phyloP scores from a whole-genome alignment of 2,113 vertebrate species.

The Grallaria varia region DNA sequence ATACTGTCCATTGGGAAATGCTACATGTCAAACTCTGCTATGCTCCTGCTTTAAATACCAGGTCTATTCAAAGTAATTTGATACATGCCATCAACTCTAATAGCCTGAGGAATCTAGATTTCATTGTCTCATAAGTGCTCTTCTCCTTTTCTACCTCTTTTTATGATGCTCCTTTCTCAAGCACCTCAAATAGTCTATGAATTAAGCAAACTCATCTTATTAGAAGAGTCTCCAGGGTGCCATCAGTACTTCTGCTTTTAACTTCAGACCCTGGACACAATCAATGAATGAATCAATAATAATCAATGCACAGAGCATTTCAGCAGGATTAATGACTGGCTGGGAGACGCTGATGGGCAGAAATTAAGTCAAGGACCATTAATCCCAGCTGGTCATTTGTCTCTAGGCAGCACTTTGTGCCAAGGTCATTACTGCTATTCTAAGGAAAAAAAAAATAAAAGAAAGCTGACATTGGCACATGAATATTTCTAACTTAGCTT shows the following conservation, averaged over 20 bases:
- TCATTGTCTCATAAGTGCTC: background rate
- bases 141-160: constrained; percentile 1
- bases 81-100: background rate
- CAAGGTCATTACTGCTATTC: constrained; percentile 48
- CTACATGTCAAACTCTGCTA: background rate
- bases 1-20: background rate
- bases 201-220: constrained; percentile 59
- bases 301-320: constrained; percentile 55
- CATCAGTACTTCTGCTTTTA: background rate
- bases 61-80: background rate
- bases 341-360: constrained; percentile 53
- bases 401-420: constrained; percentile 32
- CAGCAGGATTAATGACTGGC: constrained; percentile 39
- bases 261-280: constrained; percentile 36
- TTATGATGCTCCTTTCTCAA: constrained; percentile 17
- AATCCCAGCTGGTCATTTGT: constrained; percentile 65
- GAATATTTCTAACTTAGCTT: constrained; percentile 2
- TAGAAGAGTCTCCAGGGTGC: constrained; percentile 50
- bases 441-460: background rate
- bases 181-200: constrained; percentile 27
- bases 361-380: constrained; percentile 61
- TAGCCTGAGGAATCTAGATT: background rate
- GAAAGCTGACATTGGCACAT: background rate
- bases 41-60: background rate
- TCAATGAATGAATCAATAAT: constrained; percentile 65